Percentiles rank a stretch among this genome's conserved stretches.
phyloP scores from a whole-genome alignment of 2,888 invertebrate genomes.

The Meliscaeva auricollis region DNA sequence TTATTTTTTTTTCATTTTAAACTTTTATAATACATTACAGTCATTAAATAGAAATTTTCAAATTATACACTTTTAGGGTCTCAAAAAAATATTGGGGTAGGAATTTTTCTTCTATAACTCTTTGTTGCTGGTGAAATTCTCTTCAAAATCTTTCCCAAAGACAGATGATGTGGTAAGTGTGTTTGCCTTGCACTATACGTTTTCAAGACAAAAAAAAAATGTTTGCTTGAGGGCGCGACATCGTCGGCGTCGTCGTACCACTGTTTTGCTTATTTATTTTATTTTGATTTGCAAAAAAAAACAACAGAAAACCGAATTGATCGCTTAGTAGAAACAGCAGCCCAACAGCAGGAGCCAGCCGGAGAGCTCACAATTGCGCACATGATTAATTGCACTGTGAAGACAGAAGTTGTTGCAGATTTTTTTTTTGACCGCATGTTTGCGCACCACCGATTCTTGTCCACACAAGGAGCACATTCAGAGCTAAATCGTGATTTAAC shows the following conservation, averaged over 20 bases:
- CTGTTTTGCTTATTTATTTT: slow-evolving; percentile 1
- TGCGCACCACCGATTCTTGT: slow-evolving; percentile 52
- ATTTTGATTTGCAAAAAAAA: not conserved
- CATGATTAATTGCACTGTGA: slow-evolving; percentile 75
- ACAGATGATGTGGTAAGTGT: slow-evolving; percentile 58
- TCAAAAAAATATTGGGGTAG: too few species aligned
- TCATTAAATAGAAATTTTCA: too few species aligned
- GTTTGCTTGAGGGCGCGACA: slow-evolving; percentile 62
- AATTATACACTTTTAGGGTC: too few species aligned
- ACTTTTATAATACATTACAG: too few species aligned
- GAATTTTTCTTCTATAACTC: too few species aligned
- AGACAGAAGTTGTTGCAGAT: slow-evolving; percentile 65
- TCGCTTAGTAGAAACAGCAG: slow-evolving; percentile 47
- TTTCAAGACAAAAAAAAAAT: slow-evolving; percentile 6
- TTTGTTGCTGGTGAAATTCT: too few species aligned
- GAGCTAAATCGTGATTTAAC: slow-evolving; percentile 72
- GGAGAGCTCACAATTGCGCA: slow-evolving; percentile 54
- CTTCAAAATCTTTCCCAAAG: not conserved
- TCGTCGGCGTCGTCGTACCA: slow-evolving; percentile 27
- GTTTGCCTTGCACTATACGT: slow-evolving; percentile 32
- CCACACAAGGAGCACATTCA: slow-evolving; percentile 48
- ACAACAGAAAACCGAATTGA: slow-evolving; percentile 21
- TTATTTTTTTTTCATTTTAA: too few species aligned
- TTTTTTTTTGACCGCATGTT: slow-evolving; percentile 52
- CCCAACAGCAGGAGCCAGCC: slow-evolving; percentile 4